Evolutionary conservation across 2,888 invertebrate genomes (phyloP).

Genomic region (Troides aeacus): DNA sequence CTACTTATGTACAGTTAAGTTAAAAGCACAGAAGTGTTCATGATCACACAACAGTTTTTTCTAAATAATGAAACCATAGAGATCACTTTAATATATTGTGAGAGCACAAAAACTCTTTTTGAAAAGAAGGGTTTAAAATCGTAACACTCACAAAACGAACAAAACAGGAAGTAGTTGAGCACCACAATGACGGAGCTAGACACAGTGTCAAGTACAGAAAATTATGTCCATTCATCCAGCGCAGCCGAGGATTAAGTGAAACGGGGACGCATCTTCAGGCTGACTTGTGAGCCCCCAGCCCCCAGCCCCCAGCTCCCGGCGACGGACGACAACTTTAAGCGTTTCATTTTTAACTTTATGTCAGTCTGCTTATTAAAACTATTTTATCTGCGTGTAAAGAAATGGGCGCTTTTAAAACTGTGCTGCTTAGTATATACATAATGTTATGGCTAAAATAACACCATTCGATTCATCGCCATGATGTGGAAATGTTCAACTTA

Average conservation of each 20-base stretch:
- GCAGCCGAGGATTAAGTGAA: slow-evolving; percentile 69
- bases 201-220: slow-evolving; percentile 77
- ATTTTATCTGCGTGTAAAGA: too few relatives aligned
- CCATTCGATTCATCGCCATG: too few relatives aligned
- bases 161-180: slow-evolving; percentile 57
- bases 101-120: slow-evolving; percentile 5
- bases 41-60: too few relatives aligned
- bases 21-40: too few relatives aligned
- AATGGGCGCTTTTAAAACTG: too few relatives aligned
- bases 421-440: too few relatives aligned
- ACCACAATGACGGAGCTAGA: slow-evolving; percentile 66
- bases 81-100: too few relatives aligned
- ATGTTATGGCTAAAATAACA: too few relatives aligned
- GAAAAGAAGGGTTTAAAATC: slow-evolving; percentile 30
- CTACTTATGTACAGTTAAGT: too few relatives aligned
- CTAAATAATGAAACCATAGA: too few relatives aligned
- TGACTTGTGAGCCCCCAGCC: slow-evolving; percentile 49
- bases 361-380: slow-evolving; percentile 51
- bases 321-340: slow-evolving; percentile 55
- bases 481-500: too few relatives aligned
- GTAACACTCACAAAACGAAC: slow-evolving; percentile 50
- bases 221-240: slow-evolving; percentile 76
- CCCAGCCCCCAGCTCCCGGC: slow-evolving; percentile 32
- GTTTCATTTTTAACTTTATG: slow-evolving; percentile 46
- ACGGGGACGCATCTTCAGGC: slow-evolving; percentile 69